phyloP scores from a whole-genome alignment of 2,888 invertebrate genomes.

The Matsumyia berberina region DNA sequence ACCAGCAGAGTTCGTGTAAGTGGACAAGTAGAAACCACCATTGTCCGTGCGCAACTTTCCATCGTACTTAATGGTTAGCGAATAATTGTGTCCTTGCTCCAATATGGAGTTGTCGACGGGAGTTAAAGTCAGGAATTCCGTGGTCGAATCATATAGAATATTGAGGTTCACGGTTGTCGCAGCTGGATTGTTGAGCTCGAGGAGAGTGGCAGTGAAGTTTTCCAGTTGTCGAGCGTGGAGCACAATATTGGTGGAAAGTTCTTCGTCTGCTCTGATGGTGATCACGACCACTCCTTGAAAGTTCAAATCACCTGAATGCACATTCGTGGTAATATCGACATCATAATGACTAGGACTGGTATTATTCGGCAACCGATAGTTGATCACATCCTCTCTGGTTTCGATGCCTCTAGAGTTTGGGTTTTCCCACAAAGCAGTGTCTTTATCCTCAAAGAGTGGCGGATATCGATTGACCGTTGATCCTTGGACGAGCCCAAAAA shows the following conservation, averaged over 20 bases:
- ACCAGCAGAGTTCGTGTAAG: conserved; percentile 81
- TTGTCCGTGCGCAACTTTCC: conserved; percentile 86
- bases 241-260: conserved; percentile 84
- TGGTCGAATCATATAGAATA: not conserved
- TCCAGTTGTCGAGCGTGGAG: conserved; percentile 62
- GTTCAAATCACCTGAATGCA: conserved; percentile 82
- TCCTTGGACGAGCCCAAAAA: conserved; percentile 35
- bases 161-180: not conserved
- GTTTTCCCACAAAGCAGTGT: conserved; percentile 18
- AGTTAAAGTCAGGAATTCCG: conserved; percentile 48
- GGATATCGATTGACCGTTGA: conserved; percentile 53
- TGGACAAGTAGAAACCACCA: conserved; percentile 87
- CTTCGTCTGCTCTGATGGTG: conserved; percentile 84
- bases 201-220: conserved; percentile 10
- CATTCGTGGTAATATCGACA: conserved; percentile 84
- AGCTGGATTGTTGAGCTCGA: too few species aligned
- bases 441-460: conserved; percentile 43
- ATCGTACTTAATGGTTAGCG: conserved; percentile 85
- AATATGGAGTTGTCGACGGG: conserved; percentile 41
- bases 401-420: conserved; percentile 24
- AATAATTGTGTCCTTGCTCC: conserved; percentile 81
- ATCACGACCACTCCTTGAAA: conserved; percentile 85
- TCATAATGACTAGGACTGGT: conserved; percentile 86
- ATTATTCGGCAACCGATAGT: conserved; percentile 85
- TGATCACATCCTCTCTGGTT: conserved; percentile 12